phyloP scores from a whole-genome alignment of 2,888 invertebrate genomes.

The Coleophora flavipennella region DNA sequence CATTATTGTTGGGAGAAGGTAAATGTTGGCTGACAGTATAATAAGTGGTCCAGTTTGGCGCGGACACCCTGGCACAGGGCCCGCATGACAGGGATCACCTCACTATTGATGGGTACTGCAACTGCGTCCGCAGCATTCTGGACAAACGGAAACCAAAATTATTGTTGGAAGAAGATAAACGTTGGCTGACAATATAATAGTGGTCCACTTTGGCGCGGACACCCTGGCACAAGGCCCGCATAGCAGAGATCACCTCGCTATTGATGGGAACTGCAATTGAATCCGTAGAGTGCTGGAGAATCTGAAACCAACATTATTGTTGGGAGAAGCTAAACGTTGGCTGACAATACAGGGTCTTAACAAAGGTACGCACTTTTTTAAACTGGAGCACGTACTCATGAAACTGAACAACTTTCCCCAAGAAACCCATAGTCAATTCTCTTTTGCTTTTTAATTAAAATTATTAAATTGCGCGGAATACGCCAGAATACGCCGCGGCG shows the following conservation, averaged over 20 bases:
- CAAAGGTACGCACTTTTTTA: too few species aligned
- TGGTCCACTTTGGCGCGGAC: constrained; percentile 89
- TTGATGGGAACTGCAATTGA: constrained; percentile 72
- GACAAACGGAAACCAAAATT: constrained; percentile 75
- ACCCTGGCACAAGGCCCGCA: constrained; percentile 80
- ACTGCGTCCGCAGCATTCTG: constrained; percentile 73
- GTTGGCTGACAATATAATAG: constrained; percentile 41
- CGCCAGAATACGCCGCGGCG: too few species aligned
- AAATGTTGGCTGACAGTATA: constrained; percentile 9
- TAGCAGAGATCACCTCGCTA: constrained; percentile 79
- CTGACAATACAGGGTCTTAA: too few species aligned
- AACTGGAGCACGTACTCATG: too few species aligned
- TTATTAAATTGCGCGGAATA: too few species aligned
- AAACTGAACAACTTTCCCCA: too few species aligned
- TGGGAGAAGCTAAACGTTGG: constrained; percentile 80
- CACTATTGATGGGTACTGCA: constrained; percentile 71
- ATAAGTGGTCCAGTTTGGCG: constrained; percentile 87
- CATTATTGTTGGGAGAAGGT: constrained; percentile 86
- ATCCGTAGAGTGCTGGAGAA: constrained; percentile 69
- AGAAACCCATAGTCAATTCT: too few species aligned
- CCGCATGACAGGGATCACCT: constrained; percentile 81
- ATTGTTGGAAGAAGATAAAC: constrained; percentile 83
- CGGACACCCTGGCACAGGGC: constrained; percentile 81
- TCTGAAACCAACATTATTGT: constrained; percentile 76
- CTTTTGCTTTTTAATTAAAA: too few species aligned